Conservation (phyloP, 1,140 invertebrate genomes). For the Apis laboriosa region DNA sequence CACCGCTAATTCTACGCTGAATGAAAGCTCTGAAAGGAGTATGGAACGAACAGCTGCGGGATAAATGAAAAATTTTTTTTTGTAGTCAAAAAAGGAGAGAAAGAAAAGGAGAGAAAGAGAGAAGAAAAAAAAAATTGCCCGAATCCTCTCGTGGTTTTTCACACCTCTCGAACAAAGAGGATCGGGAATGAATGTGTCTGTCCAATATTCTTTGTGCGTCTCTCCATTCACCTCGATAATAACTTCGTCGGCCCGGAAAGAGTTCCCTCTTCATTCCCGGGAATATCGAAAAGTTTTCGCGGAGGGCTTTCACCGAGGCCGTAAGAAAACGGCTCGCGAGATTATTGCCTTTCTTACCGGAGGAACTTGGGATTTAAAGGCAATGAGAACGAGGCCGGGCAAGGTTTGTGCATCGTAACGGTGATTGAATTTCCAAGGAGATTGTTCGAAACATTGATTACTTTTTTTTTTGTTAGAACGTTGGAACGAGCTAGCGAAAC, state of each 20-base stretch:
- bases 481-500: too few species aligned
- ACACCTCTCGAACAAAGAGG: constrained; percentile 35
- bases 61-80: constrained; percentile 33
- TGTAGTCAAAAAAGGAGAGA: neutral
- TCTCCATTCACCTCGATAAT: constrained; percentile 30
- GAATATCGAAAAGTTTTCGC: constrained; percentile 10
- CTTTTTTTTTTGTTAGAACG: neutral
- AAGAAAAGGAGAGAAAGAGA: neutral
- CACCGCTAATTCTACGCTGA: neutral
- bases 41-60: constrained; percentile 15
- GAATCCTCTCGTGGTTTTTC: constrained; percentile 29
- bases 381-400: neutral
- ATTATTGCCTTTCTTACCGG: constrained; percentile 1
- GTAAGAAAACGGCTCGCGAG: neutral
- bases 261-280: neutral
- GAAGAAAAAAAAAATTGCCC: constrained; percentile 37
- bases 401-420: neutral
- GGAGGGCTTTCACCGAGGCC: neutral
- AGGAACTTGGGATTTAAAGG: constrained; percentile 4
- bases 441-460: neutral
- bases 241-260: neutral
- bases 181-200: constrained; percentile 16
- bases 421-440: constrained; percentile 3
- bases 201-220: constrained; percentile 9
- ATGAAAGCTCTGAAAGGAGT: neutral